Evolutionary conservation across 2,797 vertebrate species (phyloP), one percentile per base, ranked within the genome.

Genomic region (Poecilia velifera): DNA sequence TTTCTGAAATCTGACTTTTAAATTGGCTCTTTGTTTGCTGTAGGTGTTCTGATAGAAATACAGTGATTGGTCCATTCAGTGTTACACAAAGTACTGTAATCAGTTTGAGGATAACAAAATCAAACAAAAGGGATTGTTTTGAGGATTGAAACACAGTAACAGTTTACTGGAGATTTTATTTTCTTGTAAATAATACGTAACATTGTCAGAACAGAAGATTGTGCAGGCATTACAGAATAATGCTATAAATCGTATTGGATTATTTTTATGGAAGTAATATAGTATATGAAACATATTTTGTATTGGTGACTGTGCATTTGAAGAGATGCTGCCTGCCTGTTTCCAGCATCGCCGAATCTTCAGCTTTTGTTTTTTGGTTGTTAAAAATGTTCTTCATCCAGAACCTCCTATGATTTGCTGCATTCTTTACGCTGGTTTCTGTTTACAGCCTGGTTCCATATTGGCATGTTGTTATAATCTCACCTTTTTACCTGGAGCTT

Each of bases 201-300:
- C 84, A 43, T 71, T 81, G 87, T 79, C 86, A 75, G 85, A 87
- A 83, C 74, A 57, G 73, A 84, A 74, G 78, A 83, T 79, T 85
- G 85, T 76, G 79, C 77, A 81, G 86, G 77, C 92, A 81, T 90
- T 84, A 80, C 79, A 85, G 78, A 91, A 82, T 85, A 90, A 89
- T 92, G 87, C 88, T 94, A 85, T 94, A 92, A 94, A 88, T 94
- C 92, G 92, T 94, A 91, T 88, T 87, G 71, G 84, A 84, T 94
- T 94, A 94, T 93, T 93, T 72, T 94, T 94, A 90, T 90, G 89
- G 59, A 92, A 85, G 88, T 90, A 91, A 91, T 94, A 93, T 93
- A 92, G 90, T 91, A 89, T 93, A 91, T 92, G 87, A 93, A 90
- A 72, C 41, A 31, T 45, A n/a, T 92, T 92, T 94, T 94, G 76